phyloP scores from a whole-genome alignment of 2,113 vertebrate genomes.

The Sardina pilchardus region DNA sequence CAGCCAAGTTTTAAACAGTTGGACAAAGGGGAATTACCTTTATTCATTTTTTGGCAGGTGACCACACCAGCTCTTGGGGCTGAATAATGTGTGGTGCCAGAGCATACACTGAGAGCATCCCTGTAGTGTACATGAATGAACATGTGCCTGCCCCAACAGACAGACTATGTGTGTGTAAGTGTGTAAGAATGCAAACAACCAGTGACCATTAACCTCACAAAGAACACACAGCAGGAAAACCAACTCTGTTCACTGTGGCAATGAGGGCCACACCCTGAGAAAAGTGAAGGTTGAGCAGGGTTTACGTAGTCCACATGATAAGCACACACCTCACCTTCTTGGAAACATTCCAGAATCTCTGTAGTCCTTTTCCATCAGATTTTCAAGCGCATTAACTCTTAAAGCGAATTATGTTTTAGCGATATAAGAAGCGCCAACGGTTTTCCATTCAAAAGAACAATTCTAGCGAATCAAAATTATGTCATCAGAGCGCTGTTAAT shows the following conservation, averaged over 20 bases:
- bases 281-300: not conserved
- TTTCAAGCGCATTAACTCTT: too few relatives aligned
- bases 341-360: not conserved
- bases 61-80: not conserved
- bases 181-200: slow-evolving; percentile 7
- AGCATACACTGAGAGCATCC: not conserved
- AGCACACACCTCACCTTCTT: not conserved
- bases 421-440: too few relatives aligned
- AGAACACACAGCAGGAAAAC: not conserved
- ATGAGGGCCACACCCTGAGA: not conserved
- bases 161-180: not conserved
- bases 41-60: too few relatives aligned
- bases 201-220: not conserved
- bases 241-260: not conserved
- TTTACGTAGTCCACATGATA: not conserved
- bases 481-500: too few relatives aligned
- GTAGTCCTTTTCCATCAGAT: too few relatives aligned
- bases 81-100: not conserved
- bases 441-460: too few relatives aligned
- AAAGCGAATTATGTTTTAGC: too few relatives aligned
- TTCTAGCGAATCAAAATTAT: too few relatives aligned
- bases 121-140: not conserved
- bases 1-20: too few relatives aligned
- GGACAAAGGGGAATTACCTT: too few relatives aligned
- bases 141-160: not conserved